Conservation (phyloP, 2,113 vertebrate genomes). For the Catharus minimus region DNA sequence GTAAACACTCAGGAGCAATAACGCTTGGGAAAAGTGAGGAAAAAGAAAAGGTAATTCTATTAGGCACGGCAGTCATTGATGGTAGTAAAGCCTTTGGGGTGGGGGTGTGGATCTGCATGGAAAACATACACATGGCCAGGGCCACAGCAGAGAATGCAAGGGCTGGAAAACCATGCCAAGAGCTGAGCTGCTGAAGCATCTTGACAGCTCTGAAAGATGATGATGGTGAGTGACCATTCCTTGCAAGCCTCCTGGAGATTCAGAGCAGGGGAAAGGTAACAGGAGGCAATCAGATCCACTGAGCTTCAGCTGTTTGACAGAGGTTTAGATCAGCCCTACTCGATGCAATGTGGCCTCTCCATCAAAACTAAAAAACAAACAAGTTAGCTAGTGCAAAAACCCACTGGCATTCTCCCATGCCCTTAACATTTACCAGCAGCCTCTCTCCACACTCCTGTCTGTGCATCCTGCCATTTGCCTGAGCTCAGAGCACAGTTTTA, state of each 20-base stretch:
- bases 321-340: not conserved
- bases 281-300: not conserved
- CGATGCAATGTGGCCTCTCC: fast-evolving
- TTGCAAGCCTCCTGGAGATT: not conserved
- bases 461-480: conserved; percentile 17
- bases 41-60: not conserved
- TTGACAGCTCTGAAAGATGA: conserved; percentile 13
- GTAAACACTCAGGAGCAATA: not conserved
- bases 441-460: not conserved
- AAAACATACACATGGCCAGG: not conserved
- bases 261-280: not conserved
- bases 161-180: not conserved
- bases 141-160: not conserved
- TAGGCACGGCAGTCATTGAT: not conserved
- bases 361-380: not conserved
- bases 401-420: not conserved
- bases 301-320: conserved; percentile 17
- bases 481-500: not conserved
- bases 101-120: not conserved
- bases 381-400: not conserved
- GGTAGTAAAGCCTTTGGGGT: not conserved
- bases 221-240: not conserved
- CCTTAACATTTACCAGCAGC: conserved; percentile 20
- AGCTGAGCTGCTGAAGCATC: not conserved
- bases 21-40: not conserved